Evolutionary conservation across 2,113 vertebrate genomes (phyloP).

Genomic region (Ptychochromis oligacanthus): DNA sequence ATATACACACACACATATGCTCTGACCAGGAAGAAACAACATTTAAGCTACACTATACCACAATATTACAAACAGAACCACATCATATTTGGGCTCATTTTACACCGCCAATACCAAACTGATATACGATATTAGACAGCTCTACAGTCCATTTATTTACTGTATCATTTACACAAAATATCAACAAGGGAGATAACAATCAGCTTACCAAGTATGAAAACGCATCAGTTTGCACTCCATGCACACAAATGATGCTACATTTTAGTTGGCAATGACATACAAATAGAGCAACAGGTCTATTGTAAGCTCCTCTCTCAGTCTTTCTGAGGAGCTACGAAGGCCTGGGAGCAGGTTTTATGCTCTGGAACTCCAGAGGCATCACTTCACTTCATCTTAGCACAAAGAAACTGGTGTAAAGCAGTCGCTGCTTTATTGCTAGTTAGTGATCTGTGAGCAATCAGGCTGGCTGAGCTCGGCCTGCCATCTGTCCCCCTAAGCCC

Average conservation of each 20-base stretch:
- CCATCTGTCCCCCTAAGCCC: conserved; percentile 46
- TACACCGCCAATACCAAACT: background rate
- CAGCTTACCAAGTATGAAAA: background rate
- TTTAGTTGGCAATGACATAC: background rate
- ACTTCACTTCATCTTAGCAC: conserved; percentile 35
- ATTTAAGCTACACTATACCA: background rate
- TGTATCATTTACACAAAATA: background rate
- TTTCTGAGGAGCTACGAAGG: conserved; percentile 36
- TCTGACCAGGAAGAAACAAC: background rate
- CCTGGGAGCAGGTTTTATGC: conserved; percentile 25
- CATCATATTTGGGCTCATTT: background rate
- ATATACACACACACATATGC: no score
- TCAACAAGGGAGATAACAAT: background rate
- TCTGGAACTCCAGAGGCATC: conserved; percentile 20
- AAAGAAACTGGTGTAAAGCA: conserved; percentile 43
- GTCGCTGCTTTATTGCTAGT: conserved; percentile 40
- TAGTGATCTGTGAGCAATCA: conserved; percentile 56
- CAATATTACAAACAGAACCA: background rate
- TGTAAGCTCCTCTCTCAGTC: conserved; percentile 1
- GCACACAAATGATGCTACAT: background rate
- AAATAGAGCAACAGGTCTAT: conserved; percentile 14
- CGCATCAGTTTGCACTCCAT: background rate
- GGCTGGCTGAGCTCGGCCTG: conserved; percentile 5
- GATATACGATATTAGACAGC: background rate
- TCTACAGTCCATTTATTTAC: background rate